Evolutionary conservation across 1,140 invertebrate genomes (phyloP).

Genomic region (Hirudo medicinalis): DNA sequence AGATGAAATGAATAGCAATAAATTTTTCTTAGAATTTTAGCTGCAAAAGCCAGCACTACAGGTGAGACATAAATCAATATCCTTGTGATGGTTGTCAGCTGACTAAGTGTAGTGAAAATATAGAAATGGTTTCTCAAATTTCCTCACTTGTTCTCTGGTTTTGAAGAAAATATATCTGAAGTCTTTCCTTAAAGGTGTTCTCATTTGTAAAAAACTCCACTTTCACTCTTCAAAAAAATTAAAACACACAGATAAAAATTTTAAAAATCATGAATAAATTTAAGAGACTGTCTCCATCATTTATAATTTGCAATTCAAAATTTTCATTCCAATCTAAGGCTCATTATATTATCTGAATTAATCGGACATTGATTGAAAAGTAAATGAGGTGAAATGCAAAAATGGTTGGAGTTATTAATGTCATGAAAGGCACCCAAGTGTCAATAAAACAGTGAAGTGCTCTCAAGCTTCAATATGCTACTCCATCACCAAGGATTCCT

Average conservation of each 20-base stretch:
- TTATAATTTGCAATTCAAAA: no score
- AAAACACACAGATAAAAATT: not conserved
- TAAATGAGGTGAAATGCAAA: no score
- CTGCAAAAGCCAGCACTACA: not conserved
- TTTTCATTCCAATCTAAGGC: no score
- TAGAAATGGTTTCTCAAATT: constrained; percentile 3
- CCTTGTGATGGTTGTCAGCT: not conserved
- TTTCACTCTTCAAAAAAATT: constrained; percentile 62
- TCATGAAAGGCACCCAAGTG: no score
- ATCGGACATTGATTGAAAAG: no score
- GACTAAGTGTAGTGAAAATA: constrained; percentile 8
- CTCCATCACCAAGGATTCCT: no score
- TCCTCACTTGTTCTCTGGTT: constrained; percentile 96
- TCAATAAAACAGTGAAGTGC: no score
- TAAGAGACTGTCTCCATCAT: no score
- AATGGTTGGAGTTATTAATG: no score
- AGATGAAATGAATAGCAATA: constrained; percentile 5
- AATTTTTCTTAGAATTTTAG: not conserved
- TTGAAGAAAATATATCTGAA: constrained; percentile 96
- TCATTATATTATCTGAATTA: no score
- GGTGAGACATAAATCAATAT: constrained; percentile 1
- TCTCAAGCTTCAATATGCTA: no score
- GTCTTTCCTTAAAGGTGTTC: constrained; percentile 91
- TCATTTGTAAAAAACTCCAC: constrained; percentile 98
- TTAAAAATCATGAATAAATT: not conserved